Evolutionary conservation across 2,888 invertebrate genomes (phyloP).

Genomic region (Apamea epomidion): DNA sequence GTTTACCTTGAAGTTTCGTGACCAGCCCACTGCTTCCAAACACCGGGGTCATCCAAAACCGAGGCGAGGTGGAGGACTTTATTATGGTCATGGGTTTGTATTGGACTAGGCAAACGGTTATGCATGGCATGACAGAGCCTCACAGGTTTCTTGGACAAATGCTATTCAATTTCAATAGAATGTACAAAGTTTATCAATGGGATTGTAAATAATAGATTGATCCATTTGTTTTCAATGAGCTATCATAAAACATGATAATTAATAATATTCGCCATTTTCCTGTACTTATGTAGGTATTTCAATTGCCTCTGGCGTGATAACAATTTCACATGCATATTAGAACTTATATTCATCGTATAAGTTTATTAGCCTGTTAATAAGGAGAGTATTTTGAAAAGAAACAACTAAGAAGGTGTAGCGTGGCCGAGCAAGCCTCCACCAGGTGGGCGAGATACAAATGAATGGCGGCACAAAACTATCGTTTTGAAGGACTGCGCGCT

Average conservation of each 20-base stretch:
- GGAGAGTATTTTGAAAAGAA: background rate
- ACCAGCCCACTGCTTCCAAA: background rate
- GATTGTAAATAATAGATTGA: background rate
- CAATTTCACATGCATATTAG: background rate
- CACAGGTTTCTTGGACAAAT: background rate
- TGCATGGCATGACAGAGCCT: background rate
- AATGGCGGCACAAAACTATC: background rate
- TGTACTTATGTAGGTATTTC: no score
- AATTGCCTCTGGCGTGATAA: background rate
- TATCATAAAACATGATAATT: background rate
- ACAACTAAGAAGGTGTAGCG: background rate
- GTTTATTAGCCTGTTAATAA: background rate
- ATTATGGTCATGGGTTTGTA: background rate
- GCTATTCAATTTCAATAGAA: background rate
- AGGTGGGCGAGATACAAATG: background rate
- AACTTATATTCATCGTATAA: background rate
- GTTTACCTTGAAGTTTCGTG: background rate
- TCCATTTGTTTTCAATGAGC: background rate
- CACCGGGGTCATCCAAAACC: background rate
- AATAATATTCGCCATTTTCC: background rate
- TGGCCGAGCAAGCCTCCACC: background rate
- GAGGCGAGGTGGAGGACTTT: background rate
- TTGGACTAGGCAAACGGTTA: background rate
- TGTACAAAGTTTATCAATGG: background rate
- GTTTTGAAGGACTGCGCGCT: background rate